Base-by-base conservation (phyloP, 2,888 invertebrate species). In the Stratiomys singularior region DNA sequence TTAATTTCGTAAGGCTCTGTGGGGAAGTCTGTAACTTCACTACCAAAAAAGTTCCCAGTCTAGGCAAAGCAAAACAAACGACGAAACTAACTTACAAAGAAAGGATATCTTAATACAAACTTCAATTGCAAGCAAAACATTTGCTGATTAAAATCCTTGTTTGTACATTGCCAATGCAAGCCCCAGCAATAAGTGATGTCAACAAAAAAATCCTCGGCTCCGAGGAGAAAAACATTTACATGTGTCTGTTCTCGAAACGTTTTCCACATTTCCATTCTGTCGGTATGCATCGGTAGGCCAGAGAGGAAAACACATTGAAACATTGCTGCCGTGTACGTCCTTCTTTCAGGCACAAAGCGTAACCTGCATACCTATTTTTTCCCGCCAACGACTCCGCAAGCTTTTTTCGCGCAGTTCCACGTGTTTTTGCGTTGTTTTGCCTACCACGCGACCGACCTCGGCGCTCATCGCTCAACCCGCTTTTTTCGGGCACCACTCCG, bases 381-480 rank as follows among this genome's bases (percentile, higher is more conserved):
- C 58, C 74, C 74, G 74, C 74, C 74, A 74, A 37, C 18, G 11
- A 13, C 7, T 44, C 25, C 52, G 7, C 44, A 37, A 74, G 74
- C 74, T 74, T 74, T 69, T 74, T 74, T 74, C 74, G 74, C 44
- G 74, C 74, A 74, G 74, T 74, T 74, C 21, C 74, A 74, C 74
- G 74, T 74, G 74, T 58, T 74, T 30, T 72, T 72, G 23, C 30
- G 58, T 74, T 58, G 37, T 21, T 47, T 47, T 46, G 21, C 69
- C 69, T 21, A n/a, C 69, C 46, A 37, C 66, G 37, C 66, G 66
- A 66, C 37, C 37, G 9, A 5, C 37, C 37, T 37, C 9, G 18
- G 15, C 23, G 60, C 52, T 13, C 52, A 37, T 4, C 66, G 44
- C 30, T 37, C 74, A 11, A 23, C 11, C n/a, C 28, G 52, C 30